Evolutionary conservation across 2,888 invertebrate species (phyloP), one percentile per base, ranked within the genome.

Genomic region (Philhelius pedissequus): DNA sequence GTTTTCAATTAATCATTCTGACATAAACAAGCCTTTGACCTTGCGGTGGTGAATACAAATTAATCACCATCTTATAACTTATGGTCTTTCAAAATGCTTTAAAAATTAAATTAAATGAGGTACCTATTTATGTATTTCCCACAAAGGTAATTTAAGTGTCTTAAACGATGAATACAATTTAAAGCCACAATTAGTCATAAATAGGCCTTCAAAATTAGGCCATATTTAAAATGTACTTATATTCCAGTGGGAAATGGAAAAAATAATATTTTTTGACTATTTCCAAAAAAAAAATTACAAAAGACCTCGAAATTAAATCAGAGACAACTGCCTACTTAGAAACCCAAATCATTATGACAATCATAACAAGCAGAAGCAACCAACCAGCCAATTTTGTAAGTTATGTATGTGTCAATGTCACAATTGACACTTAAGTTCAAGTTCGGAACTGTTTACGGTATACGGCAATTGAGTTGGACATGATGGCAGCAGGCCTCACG

Each of bases 371-470:
- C 38, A 40, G 48, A 40, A 69, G 76, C 22, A 15, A 40, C 13
- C 54, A 68, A 35, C 35, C 45, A 62, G 18, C 56, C 69, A 48
- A 56, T 18, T 20, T 30, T 13, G 50, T 13, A 40, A 45, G 43
- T 69, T 52, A 9, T 69, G 62, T 52, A 9, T 69, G 62, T 58
- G 54, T 71, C 80, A 80, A 62, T 75, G 75, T 84, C 84, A 76
- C 66, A 76, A 76, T 73, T 84, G 75, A 76, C 70, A 76, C 75
- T 79, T 76, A 68, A 84, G 84, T 84, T 84, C 84, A 84, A 84
- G 84, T 84, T 84, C 84, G 71, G 50, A 75, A 60, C 27, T 68
- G 25, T 76, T 80, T 76, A 4, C n/a, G n/a, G n/a, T n/a, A n/a
- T 0, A 68, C 60, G 48, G 48, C 71, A 76, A 84, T 80, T 80